A percentile compares a stretch with the other conserved stretches of the same genome.
Conservation (phyloP, 2,113 vertebrate species). For the Stomatorhinus ivindoensis region DNA sequence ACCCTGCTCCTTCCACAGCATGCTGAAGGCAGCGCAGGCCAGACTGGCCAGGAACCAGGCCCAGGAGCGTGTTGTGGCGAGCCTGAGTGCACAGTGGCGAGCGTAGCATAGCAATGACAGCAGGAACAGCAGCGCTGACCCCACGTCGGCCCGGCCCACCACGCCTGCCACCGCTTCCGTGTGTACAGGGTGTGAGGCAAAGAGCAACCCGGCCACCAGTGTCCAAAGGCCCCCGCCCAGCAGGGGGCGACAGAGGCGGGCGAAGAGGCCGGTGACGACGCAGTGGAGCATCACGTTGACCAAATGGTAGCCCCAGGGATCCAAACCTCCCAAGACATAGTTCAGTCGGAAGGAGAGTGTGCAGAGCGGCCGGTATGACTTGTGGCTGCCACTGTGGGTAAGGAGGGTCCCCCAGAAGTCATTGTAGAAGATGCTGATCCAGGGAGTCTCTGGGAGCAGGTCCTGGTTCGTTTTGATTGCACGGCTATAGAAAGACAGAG, state of each 20-base stretch:
- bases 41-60: slow-evolving; percentile 81
- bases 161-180: slow-evolving; percentile 91
- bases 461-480: slow-evolving; percentile 99
- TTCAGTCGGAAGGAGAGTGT: slow-evolving; percentile 95
- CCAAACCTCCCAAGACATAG: slow-evolving; percentile 78
- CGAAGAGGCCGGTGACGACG: slow-evolving; percentile 80
- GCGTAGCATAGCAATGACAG: slow-evolving; percentile 86
- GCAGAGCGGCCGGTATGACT: slow-evolving; percentile 93
- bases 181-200: slow-evolving; percentile 90
- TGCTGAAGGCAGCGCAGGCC: slow-evolving; percentile 81
- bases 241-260: slow-evolving; percentile 77
- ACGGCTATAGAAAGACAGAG: slow-evolving; percentile 68
- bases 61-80: slow-evolving; percentile 61
- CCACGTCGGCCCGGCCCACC: slow-evolving; percentile 87
- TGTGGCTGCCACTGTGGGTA: slow-evolving; percentile 96
- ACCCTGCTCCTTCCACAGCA: slow-evolving; percentile 98
- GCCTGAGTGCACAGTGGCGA: slow-evolving; percentile 72
- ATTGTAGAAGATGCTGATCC: slow-evolving; percentile 94
- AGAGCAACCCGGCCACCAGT: slow-evolving; percentile 83
- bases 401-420: slow-evolving; percentile 98
- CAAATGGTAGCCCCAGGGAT: slow-evolving; percentile 93
- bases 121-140: slow-evolving; percentile 88
- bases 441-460: slow-evolving; percentile 90
- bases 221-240: slow-evolving; percentile 86
- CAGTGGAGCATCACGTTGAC: slow-evolving; percentile 84